Conservation (phyloP, 2,113 vertebrate genomes). For the Blennius ocellaris region DNA sequence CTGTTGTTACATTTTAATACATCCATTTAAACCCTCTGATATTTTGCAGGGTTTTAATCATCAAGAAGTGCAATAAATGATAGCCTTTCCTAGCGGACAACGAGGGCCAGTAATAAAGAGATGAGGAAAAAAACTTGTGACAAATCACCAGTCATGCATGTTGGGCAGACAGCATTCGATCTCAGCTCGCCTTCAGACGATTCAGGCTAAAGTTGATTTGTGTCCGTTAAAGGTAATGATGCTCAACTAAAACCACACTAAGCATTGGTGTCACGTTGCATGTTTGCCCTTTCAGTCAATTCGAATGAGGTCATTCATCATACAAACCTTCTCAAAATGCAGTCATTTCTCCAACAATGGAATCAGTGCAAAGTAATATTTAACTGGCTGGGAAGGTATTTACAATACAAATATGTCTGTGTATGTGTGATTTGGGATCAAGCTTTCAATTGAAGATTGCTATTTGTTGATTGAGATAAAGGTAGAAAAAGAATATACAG, state of each 20-base stretch:
- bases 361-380: conserved; percentile 47
- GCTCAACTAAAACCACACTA: background rate
- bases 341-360: conserved; percentile 37
- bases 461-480: conserved; percentile 73
- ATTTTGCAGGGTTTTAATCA: background rate
- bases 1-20: too few relatives aligned
- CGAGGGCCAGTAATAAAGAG: background rate
- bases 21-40: background rate
- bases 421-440: conserved; percentile 50
- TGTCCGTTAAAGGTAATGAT: background rate
- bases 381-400: conserved; percentile 49
- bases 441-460: conserved; percentile 70
- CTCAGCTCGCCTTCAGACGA: background rate
- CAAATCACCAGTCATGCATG: background rate
- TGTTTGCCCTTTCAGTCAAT: conserved; percentile 28
- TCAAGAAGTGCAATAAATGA: background rate
- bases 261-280: conserved; percentile 5
- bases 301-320: conserved; percentile 27
- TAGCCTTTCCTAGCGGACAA: background rate
- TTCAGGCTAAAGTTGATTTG: background rate
- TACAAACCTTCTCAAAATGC: conserved; percentile 27
- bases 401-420: conserved; percentile 63
- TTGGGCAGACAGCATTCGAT: conserved; percentile 3
- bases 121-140: background rate
- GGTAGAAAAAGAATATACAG: conserved; percentile 33